Conservation (phyloP, 53 echinoderm and acorn worm species). For the Hippasteria phrygiana region DNA sequence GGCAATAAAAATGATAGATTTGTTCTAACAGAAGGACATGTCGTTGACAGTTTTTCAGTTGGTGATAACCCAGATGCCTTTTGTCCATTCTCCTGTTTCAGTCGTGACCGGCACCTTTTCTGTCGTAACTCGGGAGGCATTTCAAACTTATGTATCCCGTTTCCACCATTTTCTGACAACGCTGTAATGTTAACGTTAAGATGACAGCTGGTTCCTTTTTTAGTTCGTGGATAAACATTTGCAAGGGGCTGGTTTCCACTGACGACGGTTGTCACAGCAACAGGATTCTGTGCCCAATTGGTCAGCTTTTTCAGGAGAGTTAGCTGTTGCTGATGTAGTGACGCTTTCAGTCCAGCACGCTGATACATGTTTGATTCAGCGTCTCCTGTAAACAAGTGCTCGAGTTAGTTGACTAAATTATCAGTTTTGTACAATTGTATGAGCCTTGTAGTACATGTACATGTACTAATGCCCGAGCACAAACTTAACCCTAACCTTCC, state of each 20-base stretch:
- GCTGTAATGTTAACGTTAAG: too few species aligned
- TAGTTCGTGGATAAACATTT: background rate
- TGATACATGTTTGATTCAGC: background rate
- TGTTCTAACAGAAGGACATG: background rate
- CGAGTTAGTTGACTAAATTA: too few species aligned
- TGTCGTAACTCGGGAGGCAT: background rate
- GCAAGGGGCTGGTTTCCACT: background rate
- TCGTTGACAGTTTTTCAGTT: background rate
- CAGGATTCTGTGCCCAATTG: background rate
- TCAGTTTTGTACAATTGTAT: too few species aligned
- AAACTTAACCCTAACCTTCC: too few species aligned
- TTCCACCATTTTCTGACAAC: background rate
- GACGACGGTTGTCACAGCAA: background rate
- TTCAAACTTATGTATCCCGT: background rate
- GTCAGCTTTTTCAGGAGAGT: background rate
- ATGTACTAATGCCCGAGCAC: too few species aligned
- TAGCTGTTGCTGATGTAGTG: background rate
- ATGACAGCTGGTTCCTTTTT: too few species aligned
- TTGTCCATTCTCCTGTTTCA: background rate
- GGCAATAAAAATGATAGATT: background rate
- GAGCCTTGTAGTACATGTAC: too few species aligned
- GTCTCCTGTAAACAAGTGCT: background rate
- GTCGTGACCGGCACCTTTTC: background rate
- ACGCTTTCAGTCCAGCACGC: constrained; percentile 1
- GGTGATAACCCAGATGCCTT: background rate